A percentile compares a stretch with the other conserved stretches of the same genome.
Conservation (phyloP, 2,113 vertebrate species). For the Ameiurus melas region DNA sequence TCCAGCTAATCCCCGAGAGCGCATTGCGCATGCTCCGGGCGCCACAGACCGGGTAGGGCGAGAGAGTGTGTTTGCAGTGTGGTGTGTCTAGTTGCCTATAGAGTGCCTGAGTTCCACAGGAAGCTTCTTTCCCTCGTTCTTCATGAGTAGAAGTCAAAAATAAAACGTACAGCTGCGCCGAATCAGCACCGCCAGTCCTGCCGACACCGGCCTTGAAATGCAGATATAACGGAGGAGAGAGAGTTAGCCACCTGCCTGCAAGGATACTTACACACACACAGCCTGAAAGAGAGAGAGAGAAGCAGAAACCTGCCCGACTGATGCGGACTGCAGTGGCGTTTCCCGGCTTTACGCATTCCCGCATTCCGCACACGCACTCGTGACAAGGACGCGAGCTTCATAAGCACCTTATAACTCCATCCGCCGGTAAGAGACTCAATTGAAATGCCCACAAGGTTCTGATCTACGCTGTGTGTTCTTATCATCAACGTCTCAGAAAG, state of each 20-base stretch:
- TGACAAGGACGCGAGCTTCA: conserved; percentile 26
- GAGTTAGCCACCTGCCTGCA: conserved; percentile 14
- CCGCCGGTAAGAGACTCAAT: conserved; percentile 33
- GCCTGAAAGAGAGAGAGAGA: not conserved
- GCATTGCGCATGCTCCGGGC: conserved; percentile 45
- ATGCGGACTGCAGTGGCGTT: conserved; percentile 53
- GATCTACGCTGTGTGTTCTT: not conserved
- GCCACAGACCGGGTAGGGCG: conserved; percentile 36
- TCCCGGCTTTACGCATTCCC: conserved; percentile 38
- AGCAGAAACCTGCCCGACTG: conserved; percentile 2
- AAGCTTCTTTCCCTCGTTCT: conserved; percentile 5
- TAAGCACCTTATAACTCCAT: conserved; percentile 23
- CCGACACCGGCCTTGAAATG: not conserved
- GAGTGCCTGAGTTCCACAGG: conserved; percentile 34
- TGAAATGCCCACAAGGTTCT: not conserved
- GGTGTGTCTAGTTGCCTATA: conserved; percentile 25
- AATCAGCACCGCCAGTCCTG: conserved; percentile 5
- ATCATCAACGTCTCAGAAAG: not conserved
- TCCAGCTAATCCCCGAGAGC: not conserved
- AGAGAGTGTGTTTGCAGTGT: conserved; percentile 19
- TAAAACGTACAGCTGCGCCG: conserved; percentile 24
- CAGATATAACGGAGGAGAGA: not conserved
- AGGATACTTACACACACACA: not conserved
- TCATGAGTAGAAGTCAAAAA: conserved; percentile 14
- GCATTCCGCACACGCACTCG: conserved; percentile 29